These are phyloP conservation scores for Acleris cristana DNA, from an alignment of 2,888 invertebrate species.

Conservation along the genomic window DNA sequence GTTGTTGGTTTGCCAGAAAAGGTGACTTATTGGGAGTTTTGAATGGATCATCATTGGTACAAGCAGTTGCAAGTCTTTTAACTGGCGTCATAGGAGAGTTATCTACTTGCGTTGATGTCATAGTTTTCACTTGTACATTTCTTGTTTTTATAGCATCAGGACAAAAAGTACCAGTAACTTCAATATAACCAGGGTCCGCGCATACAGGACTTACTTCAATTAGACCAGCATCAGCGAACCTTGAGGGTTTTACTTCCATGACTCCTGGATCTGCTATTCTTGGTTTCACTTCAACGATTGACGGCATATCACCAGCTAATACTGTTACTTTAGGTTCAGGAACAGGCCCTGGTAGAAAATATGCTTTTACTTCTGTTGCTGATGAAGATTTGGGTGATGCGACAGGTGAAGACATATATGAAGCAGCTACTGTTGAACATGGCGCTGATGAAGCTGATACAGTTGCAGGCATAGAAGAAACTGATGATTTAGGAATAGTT, in stretches of 20 bases:
- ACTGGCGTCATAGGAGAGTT: not conserved
- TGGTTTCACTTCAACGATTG: conserved; percentile 1
- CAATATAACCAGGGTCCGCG: conserved; percentile 5
- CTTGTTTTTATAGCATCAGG: not conserved
- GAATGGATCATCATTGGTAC: not conserved
- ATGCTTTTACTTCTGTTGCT: conserved; percentile 1
- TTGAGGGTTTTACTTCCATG: not conserved
- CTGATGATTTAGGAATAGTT: too few species aligned
- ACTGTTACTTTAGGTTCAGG: conserved; percentile 12
- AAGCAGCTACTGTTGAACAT: not conserved
- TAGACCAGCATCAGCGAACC: not conserved
- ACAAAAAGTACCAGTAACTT: not conserved
- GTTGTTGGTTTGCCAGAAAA: not conserved
- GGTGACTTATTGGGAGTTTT: not conserved
- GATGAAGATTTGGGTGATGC: not conserved
- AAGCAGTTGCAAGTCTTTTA: conserved; percentile 6
- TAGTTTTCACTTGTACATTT: not conserved
- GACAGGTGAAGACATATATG: not conserved
- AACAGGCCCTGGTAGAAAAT: conserved; percentile 6
- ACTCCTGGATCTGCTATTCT: not conserved
- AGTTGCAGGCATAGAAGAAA: not conserved
- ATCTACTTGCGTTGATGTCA: not conserved
- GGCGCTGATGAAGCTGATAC: not conserved
- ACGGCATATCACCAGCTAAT: conserved; percentile 1
- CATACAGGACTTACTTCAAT: not conserved